Evolutionary conservation across 1,140 invertebrate genomes (phyloP).

Genomic region (Tetragonula clypearis): DNA sequence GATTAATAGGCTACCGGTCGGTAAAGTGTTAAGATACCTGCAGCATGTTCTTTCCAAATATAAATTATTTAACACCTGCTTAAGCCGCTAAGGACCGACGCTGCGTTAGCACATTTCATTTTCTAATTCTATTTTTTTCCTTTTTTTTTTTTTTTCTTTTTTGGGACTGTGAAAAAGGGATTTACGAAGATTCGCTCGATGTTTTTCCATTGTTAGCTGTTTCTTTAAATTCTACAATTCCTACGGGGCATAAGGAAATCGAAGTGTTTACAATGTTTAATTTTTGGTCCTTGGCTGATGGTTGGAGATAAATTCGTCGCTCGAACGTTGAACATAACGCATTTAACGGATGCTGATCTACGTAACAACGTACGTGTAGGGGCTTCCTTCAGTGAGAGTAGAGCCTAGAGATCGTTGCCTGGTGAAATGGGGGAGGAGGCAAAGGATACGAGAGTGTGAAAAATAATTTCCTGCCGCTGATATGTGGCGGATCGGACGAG

Average conservation of each 20-base stretch:
- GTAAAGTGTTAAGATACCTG: no score
- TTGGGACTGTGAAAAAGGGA: no score
- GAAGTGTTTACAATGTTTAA: no score
- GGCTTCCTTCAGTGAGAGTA: background rate
- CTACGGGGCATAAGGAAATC: no score
- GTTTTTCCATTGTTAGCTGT: no score
- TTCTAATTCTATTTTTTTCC: no score
- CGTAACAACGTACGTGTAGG: background rate
- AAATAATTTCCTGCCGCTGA: conserved; percentile 79
- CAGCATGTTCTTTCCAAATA: background rate
- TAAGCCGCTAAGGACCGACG: background rate
- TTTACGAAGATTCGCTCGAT: no score
- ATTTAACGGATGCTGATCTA: background rate
- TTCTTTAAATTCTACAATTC: no score
- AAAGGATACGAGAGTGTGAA: conserved; percentile 72
- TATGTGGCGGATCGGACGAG: conserved; percentile 72
- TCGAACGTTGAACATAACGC: background rate
- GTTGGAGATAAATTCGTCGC: background rate
- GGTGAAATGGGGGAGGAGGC: background rate
- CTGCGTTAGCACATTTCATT: no score
- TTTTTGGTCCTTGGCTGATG: no score
- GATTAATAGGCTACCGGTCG: no score
- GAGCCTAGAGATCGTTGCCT: background rate
- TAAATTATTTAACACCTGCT: background rate
- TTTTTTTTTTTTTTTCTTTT: no score